Percentiles rank a stretch among this genome's conserved stretches.
phyloP scores from a whole-genome alignment of 1,140 invertebrate species.

The Drosophila prosaltans region DNA sequence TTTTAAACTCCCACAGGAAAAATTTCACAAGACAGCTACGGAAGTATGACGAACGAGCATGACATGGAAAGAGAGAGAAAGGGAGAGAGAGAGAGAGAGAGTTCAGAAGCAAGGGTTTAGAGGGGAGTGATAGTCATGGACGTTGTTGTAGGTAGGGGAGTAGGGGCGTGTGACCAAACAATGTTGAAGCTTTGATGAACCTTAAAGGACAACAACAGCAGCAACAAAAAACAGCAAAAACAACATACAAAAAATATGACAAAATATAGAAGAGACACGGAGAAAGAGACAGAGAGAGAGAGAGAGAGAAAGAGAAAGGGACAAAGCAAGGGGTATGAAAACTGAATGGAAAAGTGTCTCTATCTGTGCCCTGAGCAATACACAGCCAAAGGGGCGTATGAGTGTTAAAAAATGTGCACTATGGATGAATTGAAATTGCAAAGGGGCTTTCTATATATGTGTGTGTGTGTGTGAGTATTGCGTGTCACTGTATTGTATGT shows the following conservation, averaged over 20 bases:
- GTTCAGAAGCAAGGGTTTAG: too few relatives aligned
- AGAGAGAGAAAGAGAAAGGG: neutral
- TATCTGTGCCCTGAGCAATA: slow-evolving; percentile 20
- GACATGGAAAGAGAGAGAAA: neutral
- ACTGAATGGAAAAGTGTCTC: slow-evolving; percentile 54
- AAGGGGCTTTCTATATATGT: slow-evolving; percentile 40
- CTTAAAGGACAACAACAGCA: slow-evolving; percentile 68
- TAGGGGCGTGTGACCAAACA: slow-evolving; percentile 69
- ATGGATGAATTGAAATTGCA: slow-evolving; percentile 72
- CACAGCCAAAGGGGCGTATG: slow-evolving; percentile 68
- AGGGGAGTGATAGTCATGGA: neutral
- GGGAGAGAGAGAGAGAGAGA: neutral
- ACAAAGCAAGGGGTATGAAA: neutral
- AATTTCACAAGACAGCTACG: slow-evolving; percentile 79
- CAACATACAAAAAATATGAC: slow-evolving; percentile 64
- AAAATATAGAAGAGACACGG: slow-evolving; percentile 50
- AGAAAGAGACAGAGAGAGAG: slow-evolving; percentile 10
- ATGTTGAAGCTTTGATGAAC: slow-evolving; percentile 81
- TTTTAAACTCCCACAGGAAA: slow-evolving; percentile 78
- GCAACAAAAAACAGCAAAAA: slow-evolving; percentile 36
- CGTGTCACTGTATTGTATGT: slow-evolving; percentile 20
- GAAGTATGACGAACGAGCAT: slow-evolving; percentile 66
- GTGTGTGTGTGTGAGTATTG: neutral
- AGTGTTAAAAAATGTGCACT: slow-evolving; percentile 80
- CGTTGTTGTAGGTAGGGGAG: neutral